phyloP scores from a whole-genome alignment of 2,797 vertebrate genomes.

The Nannoperca obscura region DNA sequence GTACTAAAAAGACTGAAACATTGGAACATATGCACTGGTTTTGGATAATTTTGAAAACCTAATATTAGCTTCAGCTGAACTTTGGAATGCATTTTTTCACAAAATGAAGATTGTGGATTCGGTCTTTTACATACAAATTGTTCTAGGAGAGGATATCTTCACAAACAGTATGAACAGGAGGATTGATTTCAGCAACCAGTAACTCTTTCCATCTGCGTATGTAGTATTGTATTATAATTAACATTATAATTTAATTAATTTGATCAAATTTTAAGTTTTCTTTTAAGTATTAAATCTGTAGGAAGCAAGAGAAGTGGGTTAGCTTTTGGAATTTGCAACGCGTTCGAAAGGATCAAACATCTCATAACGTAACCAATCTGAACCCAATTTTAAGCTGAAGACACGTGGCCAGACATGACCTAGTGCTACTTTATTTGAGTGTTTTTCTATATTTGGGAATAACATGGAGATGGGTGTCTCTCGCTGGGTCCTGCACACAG shows the following conservation, averaged over 20 bases:
- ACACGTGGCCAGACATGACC: neutral
- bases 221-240: neutral
- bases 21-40: neutral
- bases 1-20: neutral
- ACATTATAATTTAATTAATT: neutral
- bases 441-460: conserved; percentile 51
- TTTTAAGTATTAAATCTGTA: conserved; percentile 3
- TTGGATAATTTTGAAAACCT: neutral
- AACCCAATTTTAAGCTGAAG: conserved; percentile 23
- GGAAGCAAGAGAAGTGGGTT: neutral
- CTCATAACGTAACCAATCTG: neutral
- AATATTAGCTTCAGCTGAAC: neutral
- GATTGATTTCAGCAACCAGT: neutral
- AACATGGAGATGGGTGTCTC: conserved; percentile 45
- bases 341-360: neutral
- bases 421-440: conserved; percentile 24
- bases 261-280: neutral
- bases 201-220: neutral
- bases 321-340: neutral
- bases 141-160: neutral
- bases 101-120: neutral
- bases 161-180: neutral
- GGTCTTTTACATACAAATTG: neutral
- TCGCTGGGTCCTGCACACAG: conserved; percentile 44
- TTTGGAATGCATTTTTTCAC: neutral